These are phyloP conservation scores for Sphecodes monilicornis DNA, from an alignment of 2,888 invertebrate species.

Conservation along the genomic window DNA sequence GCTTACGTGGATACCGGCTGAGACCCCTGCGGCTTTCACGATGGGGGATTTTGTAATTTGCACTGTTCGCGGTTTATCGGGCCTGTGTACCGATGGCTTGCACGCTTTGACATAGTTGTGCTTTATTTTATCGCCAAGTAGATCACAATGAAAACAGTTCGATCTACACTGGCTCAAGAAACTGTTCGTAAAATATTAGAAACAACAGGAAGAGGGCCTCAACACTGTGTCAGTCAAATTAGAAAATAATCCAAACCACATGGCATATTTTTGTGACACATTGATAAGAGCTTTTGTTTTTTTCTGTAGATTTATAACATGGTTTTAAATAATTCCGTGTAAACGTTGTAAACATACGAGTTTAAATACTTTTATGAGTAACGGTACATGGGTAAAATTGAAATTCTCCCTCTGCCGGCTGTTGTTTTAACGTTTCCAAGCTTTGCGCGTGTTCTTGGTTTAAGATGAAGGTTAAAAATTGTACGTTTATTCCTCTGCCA, in stretches of 20 bases:
- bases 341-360: too few species aligned
- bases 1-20: not conserved
- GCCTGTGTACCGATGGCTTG: not conserved
- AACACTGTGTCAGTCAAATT: not conserved
- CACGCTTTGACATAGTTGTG: not conserved
- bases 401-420: too few species aligned
- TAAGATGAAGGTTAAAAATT: too few species aligned
- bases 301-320: not conserved
- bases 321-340: not conserved
- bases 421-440: not conserved
- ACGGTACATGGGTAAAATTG: too few species aligned
- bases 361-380: too few species aligned
- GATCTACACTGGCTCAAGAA: not conserved
- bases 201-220: not conserved
- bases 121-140: conserved; percentile 1
- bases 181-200: not conserved
- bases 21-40: not conserved
- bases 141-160: not conserved
- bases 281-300: too few species aligned
- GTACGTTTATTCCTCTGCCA: too few species aligned
- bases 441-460: not conserved
- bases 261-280: not conserved
- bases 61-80: not conserved
- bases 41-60: not conserved
- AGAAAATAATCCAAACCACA: not conserved